phyloP scores from a whole-genome alignment of 2,888 invertebrate species.

The Sinotaia quadrata region DNA sequence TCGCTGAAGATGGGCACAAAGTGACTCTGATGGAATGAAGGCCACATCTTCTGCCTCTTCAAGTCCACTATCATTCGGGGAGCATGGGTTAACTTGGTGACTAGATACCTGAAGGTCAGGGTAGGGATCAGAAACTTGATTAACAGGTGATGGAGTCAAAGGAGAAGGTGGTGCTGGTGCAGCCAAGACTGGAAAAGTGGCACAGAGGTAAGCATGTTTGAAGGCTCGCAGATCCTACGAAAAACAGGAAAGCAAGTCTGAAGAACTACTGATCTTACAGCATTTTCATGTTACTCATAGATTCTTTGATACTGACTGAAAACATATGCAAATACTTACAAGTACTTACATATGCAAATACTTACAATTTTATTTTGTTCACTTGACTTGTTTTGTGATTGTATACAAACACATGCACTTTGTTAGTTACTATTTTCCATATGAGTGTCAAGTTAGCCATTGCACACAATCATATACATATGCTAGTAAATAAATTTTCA shows the following conservation, averaged over 20 bases:
- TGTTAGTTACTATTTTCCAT: too few relatives aligned
- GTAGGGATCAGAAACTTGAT: not conserved
- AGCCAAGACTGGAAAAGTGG: slow-evolving; percentile 61
- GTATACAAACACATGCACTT: too few relatives aligned
- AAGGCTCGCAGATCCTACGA: slow-evolving; percentile 53
- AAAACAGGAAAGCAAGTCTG: not conserved
- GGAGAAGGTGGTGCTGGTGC: slow-evolving; percentile 63
- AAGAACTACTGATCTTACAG: not conserved
- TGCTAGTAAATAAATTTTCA: too few relatives aligned
- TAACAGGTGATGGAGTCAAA: slow-evolving; percentile 46
- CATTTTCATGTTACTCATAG: not conserved
- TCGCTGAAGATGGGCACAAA: slow-evolving; percentile 59
- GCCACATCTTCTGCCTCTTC: slow-evolving; percentile 54
- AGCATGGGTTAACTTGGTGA: slow-evolving; percentile 41
- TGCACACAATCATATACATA: too few relatives aligned
- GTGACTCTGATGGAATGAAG: slow-evolving; percentile 60
- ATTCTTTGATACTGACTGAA: not conserved
- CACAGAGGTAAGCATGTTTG: slow-evolving; percentile 58
- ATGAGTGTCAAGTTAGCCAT: too few relatives aligned
- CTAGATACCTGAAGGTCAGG: not conserved
- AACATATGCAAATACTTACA: too few relatives aligned
- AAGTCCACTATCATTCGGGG: slow-evolving; percentile 54
- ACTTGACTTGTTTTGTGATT: too few relatives aligned
- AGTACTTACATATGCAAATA: too few relatives aligned
- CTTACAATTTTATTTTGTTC: not conserved